These are phyloP conservation scores for Laticauda colubrina DNA, from an alignment of 2,113 vertebrate species.

Conservation along the genomic window DNA sequence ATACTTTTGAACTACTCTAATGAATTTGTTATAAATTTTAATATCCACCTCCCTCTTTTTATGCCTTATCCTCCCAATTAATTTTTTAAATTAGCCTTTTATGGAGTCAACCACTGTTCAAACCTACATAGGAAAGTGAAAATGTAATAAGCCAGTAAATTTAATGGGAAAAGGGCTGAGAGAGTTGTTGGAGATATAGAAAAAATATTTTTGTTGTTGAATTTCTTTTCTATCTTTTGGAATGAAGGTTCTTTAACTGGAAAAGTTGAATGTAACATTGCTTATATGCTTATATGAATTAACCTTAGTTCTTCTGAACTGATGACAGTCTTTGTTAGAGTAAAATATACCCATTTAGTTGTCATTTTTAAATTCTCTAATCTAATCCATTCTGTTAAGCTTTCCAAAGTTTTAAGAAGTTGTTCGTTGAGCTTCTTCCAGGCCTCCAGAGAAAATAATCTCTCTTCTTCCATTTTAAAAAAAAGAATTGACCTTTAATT, in stretches of 20 bases:
- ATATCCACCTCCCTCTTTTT: neutral
- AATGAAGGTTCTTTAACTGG: neutral
- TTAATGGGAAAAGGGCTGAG: neutral
- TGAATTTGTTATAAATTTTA: neutral
- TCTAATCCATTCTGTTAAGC: conserved; percentile 16
- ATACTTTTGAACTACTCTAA: neutral
- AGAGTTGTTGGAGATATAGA: neutral
- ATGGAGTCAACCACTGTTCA: neutral
- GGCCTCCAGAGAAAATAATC: conserved; percentile 57
- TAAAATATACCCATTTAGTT: conserved; percentile 25
- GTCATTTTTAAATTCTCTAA: neutral
- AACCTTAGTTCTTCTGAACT: neutral
- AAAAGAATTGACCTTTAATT: conserved; percentile 57
- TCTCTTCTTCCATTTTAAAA: conserved; percentile 39
- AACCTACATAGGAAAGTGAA: neutral
- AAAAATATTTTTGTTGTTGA: neutral
- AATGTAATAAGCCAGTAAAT: neutral
- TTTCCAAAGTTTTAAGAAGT: conserved; percentile 37
- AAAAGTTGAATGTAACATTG: neutral
- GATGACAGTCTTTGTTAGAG: neutral
- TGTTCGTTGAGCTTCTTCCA: conserved; percentile 25
- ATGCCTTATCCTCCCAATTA: neutral
- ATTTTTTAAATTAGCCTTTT: neutral
- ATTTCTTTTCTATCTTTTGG: neutral
- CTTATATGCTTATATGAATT: neutral